phyloP scores from a whole-genome alignment of 2,113 vertebrate species.

The Amblyornis subalaris region DNA sequence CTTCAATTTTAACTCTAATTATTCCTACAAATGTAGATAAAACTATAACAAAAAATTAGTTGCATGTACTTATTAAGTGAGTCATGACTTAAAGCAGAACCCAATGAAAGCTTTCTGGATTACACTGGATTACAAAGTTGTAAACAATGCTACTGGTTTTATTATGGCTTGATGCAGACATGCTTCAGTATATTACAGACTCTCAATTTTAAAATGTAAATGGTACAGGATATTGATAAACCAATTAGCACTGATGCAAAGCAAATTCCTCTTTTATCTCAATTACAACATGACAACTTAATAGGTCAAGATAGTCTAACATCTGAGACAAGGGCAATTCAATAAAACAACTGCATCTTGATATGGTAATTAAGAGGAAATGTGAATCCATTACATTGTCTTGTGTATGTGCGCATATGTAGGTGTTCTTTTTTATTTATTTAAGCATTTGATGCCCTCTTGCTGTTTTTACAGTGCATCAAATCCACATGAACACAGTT shows the following conservation, averaged over 20 bases:
- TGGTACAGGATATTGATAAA: slow-evolving; percentile 84
- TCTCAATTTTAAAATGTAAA: slow-evolving; percentile 83
- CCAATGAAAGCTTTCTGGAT: slow-evolving; percentile 18
- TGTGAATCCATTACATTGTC: slow-evolving; percentile 75
- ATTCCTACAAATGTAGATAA: slow-evolving; percentile 8
- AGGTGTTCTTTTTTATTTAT: slow-evolving; percentile 14
- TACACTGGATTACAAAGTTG: slow-evolving; percentile 21
- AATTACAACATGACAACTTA: slow-evolving; percentile 86
- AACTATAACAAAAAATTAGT: slow-evolving; percentile 39
- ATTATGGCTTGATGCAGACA: slow-evolving; percentile 65
- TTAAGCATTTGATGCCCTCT: slow-evolving; percentile 53
- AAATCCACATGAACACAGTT: slow-evolving; percentile 1
- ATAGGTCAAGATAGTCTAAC: slow-evolving; percentile 85
- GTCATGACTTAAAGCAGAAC: slow-evolving; percentile 35
- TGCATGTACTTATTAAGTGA: slow-evolving; percentile 45
- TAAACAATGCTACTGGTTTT: slow-evolving; percentile 54
- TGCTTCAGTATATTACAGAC: slow-evolving; percentile 68
- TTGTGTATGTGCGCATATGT: background rate
- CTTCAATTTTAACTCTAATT: background rate
- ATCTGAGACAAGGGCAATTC: slow-evolving; percentile 84
- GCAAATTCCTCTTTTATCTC: slow-evolving; percentile 88
- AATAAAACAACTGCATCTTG: slow-evolving; percentile 83
- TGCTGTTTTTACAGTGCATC: slow-evolving; percentile 43
- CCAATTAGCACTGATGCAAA: slow-evolving; percentile 85
- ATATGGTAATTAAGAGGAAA: slow-evolving; percentile 83